A percentile compares a stretch with the other conserved stretches of the same genome.
phyloP scores from a whole-genome alignment of 2,888 invertebrate species.

The Ceramica pisi region DNA sequence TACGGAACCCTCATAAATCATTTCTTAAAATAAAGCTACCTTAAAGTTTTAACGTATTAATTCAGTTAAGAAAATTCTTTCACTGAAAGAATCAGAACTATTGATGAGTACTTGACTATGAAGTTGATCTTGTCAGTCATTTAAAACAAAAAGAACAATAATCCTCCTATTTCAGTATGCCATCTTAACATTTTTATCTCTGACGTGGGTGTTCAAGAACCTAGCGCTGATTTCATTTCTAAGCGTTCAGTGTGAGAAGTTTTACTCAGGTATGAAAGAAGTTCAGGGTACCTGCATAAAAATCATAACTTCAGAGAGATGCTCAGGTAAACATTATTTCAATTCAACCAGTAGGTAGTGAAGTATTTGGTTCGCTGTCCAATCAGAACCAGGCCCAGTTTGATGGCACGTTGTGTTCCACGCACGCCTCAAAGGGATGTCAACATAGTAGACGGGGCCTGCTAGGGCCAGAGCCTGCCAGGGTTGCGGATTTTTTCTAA shows the following conservation, averaged over 20 bases:
- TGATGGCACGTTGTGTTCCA: too few relatives aligned
- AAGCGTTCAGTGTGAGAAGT: slow-evolving; percentile 21
- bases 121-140: not conserved
- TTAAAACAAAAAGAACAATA: not conserved
- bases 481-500: too few relatives aligned
- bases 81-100: not conserved
- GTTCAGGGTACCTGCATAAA: slow-evolving; percentile 13
- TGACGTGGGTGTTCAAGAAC: slow-evolving; percentile 32
- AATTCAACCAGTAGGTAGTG: too few relatives aligned
- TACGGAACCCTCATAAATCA: too few relatives aligned
- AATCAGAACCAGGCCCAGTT: too few relatives aligned
- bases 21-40: too few relatives aligned
- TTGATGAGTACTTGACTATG: not conserved
- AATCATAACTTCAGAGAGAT: slow-evolving; percentile 12
- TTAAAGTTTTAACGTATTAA: too few relatives aligned
- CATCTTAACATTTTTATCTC: not conserved
- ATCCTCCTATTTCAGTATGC: slow-evolving; percentile 15
- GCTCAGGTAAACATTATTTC: slow-evolving; percentile 8
- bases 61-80: not conserved
- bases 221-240: slow-evolving; percentile 3
- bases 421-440: too few relatives aligned
- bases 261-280: slow-evolving; percentile 12
- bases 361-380: too few relatives aligned
- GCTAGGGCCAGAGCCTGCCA: too few relatives aligned
- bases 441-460: too few relatives aligned